Evolutionary conservation across 2,888 invertebrate species (phyloP).

Genomic region (Tipula lateralis): DNA sequence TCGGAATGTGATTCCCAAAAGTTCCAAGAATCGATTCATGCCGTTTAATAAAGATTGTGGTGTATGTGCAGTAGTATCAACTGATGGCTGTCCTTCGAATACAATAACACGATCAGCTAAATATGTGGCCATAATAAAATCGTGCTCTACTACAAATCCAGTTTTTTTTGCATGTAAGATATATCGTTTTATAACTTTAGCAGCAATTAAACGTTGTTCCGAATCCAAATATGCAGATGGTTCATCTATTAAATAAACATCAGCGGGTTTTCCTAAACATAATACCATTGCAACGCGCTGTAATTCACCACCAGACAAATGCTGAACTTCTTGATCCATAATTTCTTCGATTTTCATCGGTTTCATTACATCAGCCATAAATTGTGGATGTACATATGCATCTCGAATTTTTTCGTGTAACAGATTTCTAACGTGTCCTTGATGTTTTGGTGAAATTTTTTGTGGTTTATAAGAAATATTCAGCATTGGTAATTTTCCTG

Average conservation of each 20-base stretch:
- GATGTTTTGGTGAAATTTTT: constrained; percentile 97
- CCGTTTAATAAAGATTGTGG: constrained; percentile 92
- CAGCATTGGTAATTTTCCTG: constrained; percentile 65
- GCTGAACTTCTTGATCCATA: constrained; percentile 97
- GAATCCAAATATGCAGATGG: constrained; percentile 99
- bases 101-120: constrained; percentile 97
- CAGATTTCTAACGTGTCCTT: constrained; percentile 85
- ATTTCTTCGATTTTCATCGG: constrained; percentile 95
- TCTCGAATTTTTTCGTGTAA: constrained; percentile 96
- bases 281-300: constrained; percentile 94
- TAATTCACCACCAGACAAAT: constrained; percentile 98
- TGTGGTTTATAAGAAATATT: constrained; percentile 99
- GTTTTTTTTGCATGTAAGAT: constrained; percentile 99
- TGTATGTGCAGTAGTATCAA: constrained; percentile 80
- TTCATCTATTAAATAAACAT: constrained; percentile 97
- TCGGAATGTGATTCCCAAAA: constrained; percentile 95
- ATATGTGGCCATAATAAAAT: constrained; percentile 99
- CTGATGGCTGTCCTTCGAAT: constrained; percentile 91
- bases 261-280: constrained; percentile 97
- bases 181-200: constrained; percentile 98
- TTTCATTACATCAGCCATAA: constrained; percentile 98
- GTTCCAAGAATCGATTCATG: constrained; percentile 95
- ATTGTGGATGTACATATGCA: constrained; percentile 96
- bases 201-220: constrained; percentile 98
- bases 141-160: constrained; percentile 99